Percentiles rank a stretch among this genome's conserved stretches.
phyloP scores from a whole-genome alignment of 2,797 vertebrate genomes.

The Tamandua tetradactyla region DNA sequence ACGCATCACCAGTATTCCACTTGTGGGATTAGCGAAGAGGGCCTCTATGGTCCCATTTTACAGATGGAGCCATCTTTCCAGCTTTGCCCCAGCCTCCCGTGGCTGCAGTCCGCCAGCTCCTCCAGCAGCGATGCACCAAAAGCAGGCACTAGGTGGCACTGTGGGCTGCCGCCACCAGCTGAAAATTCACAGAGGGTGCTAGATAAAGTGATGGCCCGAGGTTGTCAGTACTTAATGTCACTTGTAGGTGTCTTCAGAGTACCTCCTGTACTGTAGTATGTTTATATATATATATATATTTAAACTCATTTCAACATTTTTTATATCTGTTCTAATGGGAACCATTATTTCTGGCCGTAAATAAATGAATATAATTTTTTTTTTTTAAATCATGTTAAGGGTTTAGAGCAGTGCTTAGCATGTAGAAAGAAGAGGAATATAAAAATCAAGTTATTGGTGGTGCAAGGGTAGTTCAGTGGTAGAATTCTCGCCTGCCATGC shows the following conservation, averaged over 20 bases:
- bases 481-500: too few relatives aligned
- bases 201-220: rapidly evolving
- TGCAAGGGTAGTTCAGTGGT: too few relatives aligned
- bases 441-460: neutral
- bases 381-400: neutral
- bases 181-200: neutral
- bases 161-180: neutral
- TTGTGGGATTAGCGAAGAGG: neutral
- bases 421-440: neutral
- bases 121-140: neutral
- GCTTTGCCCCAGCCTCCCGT: neutral
- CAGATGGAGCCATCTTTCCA: rapidly evolving
- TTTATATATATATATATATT: neutral
- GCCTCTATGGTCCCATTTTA: rapidly evolving
- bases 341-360: neutral
- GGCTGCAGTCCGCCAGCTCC: neutral
- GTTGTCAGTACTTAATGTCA: neutral
- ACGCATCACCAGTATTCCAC: neutral
- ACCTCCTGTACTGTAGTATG: neutral
- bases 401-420: neutral
- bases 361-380: neutral
- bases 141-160: conserved; percentile 4
- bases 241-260: neutral
- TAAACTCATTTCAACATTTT: neutral
- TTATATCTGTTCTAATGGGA: neutral